Evolutionary conservation across 2,797 vertebrate species (phyloP).

Genomic region (Triplophysa bombifrons): DNA sequence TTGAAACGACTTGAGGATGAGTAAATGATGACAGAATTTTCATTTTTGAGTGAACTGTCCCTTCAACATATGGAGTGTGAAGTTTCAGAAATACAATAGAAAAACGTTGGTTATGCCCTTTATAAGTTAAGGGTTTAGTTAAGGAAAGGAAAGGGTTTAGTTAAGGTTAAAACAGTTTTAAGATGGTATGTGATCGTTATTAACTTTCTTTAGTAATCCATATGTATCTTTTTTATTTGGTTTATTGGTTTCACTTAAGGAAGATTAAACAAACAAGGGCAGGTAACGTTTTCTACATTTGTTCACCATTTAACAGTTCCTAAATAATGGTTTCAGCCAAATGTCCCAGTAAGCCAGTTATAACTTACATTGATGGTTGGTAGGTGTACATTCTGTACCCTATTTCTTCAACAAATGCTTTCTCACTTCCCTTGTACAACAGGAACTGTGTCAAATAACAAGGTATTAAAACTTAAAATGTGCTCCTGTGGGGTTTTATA

Average conservation of each 20-base stretch:
- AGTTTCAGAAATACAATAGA: background rate
- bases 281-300: no score
- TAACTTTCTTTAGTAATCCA: background rate
- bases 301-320: background rate
- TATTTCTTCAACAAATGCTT: background rate
- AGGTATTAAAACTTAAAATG: background rate
- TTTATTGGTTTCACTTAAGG: background rate
- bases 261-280: background rate
- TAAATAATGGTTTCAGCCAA: background rate
- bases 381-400: background rate
- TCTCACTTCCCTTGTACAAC: background rate
- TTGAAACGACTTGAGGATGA: no score
- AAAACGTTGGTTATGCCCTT: background rate
- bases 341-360: background rate
- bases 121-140: background rate
- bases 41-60: no score
- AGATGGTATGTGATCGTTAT: background rate
- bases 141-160: no score
- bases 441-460: background rate
- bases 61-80: background rate
- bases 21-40: no score
- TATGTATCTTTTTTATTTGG: background rate
- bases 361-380: background rate
- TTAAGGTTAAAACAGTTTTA: no score
- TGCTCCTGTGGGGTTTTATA: background rate